phyloP scores from a whole-genome alignment of 1,140 invertebrate species.

The Lineus longissimus region DNA sequence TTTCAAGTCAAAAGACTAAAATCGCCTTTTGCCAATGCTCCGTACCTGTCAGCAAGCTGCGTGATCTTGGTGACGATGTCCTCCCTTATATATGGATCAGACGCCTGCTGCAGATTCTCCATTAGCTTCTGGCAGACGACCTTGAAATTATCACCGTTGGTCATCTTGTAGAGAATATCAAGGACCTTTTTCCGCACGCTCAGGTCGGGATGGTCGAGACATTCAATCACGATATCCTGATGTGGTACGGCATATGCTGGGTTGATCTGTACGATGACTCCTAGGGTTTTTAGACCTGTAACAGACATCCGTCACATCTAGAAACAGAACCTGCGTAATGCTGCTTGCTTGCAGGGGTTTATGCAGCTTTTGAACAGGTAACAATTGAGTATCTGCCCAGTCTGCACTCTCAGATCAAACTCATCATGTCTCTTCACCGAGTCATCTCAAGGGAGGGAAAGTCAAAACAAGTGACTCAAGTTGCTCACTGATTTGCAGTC shows the following conservation, averaged over 20 bases:
- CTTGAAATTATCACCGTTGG: conserved; percentile 35
- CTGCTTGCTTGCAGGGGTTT: not conserved
- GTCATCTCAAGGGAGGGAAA: too few species aligned
- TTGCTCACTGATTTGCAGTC: too few species aligned
- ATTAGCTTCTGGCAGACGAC: conserved; percentile 36
- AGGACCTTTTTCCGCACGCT: conserved; percentile 28
- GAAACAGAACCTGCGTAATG: not conserved
- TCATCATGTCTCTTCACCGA: too few species aligned
- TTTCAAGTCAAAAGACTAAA: too few species aligned
- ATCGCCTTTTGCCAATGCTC: too few species aligned
- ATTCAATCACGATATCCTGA: conserved; percentile 36
- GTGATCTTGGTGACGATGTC: conserved; percentile 6
- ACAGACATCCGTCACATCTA: not conserved
- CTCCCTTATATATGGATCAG: conserved; percentile 8
- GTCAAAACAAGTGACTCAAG: too few species aligned
- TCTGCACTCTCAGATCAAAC: too few species aligned
- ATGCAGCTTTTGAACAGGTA: too few species aligned
- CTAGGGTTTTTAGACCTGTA: conserved; percentile 32
- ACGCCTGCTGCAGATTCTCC: conserved; percentile 24
- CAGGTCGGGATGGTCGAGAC: conserved; percentile 36
- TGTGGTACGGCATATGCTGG: conserved; percentile 30
- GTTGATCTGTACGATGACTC: conserved; percentile 22
- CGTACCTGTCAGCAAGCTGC: conserved; percentile 1
- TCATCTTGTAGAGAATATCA: conserved; percentile 36
- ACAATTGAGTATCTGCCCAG: too few species aligned